Evolutionary conservation across 2,888 invertebrate genomes (phyloP).

Genomic region (Imbricaverruca yamaguchii): DNA sequence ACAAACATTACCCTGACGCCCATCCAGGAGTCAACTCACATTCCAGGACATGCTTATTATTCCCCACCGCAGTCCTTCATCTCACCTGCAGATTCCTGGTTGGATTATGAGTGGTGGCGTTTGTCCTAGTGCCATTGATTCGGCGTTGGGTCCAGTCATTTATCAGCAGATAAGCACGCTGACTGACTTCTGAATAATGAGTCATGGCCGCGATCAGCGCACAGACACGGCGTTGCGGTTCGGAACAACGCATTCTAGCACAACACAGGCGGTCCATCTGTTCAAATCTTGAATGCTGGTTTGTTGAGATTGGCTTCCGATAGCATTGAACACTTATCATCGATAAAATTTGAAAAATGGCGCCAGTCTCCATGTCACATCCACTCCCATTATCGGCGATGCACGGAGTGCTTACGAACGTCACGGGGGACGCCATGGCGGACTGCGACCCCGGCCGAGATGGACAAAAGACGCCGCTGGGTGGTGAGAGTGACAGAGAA

Average conservation of each 20-base stretch:
- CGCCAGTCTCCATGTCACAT: background rate
- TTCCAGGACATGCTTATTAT: too few species aligned
- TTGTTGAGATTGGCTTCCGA: background rate
- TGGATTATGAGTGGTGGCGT: too few species aligned
- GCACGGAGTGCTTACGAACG: background rate
- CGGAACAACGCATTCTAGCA: background rate
- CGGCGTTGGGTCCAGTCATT: background rate
- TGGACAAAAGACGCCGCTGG: background rate
- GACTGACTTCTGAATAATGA: background rate
- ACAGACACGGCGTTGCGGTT: background rate
- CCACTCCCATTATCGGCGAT: background rate
- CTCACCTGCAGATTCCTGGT: too few species aligned
- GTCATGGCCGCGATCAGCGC: background rate
- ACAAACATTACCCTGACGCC: too few species aligned
- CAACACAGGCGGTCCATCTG: too few species aligned
- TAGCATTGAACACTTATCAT: background rate
- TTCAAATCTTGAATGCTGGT: too few species aligned
- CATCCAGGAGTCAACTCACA: too few species aligned
- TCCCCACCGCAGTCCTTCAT: too few species aligned
- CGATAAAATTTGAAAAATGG: background rate
- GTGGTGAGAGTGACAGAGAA: background rate
- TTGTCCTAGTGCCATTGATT: too few species aligned
- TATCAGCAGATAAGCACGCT: background rate
- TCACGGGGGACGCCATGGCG: background rate
- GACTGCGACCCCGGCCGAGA: background rate